Base-by-base conservation (phyloP, 2,888 invertebrate genomes). In the Maniola hyperantus region DNA sequence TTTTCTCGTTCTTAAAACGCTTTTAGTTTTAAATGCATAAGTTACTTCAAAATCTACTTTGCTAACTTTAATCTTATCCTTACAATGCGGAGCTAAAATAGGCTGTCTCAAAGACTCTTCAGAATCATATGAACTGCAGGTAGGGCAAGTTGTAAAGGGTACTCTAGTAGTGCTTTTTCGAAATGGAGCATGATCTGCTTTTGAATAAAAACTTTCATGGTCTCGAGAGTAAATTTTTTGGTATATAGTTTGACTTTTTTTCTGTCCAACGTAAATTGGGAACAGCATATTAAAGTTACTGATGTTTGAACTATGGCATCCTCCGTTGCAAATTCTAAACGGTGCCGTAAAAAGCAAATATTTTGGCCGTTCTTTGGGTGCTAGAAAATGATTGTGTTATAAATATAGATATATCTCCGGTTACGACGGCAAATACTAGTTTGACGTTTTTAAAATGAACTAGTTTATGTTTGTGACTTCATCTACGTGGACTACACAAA, bases 321-420 rank as follows among this genome's bases (percentile, higher is more conserved):
- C 83, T 34, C 78, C 82, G 15, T 84, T 83, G 11, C 83, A 78
- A 11, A 90, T 71, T 76, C 76, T 86, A 72, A 82, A 88, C 11
- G 90, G 89, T 26, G 89, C 89, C 59, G 89, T 90, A 70, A 91
- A 91, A 67, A 83, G 67, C 69, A 89, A 76, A 48, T 79, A 72
- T 59, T 73, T 79, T 1, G 86, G 84, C 44, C 62, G 77, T 34
- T 73, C 53, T 57, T 71, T 46, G 63, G 75, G 69, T 66, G 79
- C 88, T 89, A 87, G 79, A 88, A 87, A 51, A 18, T 42, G 26
- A 26, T 26, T 26, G 18, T 18, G 39, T 10, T 6, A n/a, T 15
- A 76, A 26, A 26, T 51, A n/a, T n/a, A n/a, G n/a, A n/a, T n/a
- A n/a, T n/a, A n/a, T n/a, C n/a, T n/a, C n/a, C n/a, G n/a, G n/a